These are phyloP conservation scores for Corydoras sp. DNA, from an alignment of 2,113 vertebrate genomes.

Conservation along the genomic window DNA sequence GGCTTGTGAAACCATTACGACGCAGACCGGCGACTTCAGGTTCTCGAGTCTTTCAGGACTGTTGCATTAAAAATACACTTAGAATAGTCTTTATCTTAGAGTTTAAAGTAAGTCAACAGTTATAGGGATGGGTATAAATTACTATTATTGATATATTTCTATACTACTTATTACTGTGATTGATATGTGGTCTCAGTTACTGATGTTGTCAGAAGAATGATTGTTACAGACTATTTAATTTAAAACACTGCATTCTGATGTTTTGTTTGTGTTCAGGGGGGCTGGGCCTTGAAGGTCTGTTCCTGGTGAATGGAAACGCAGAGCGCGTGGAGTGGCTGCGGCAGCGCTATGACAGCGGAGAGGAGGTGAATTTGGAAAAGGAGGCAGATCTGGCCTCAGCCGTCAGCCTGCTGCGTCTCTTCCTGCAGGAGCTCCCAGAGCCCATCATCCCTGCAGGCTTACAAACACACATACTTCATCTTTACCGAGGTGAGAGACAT, in stretches of 20 bases:
- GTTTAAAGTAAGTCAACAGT: too few species aligned
- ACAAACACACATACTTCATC: slow-evolving; percentile 85
- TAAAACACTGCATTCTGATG: not conserved
- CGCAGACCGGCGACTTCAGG: not conserved
- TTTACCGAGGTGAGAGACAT: slow-evolving; percentile 80
- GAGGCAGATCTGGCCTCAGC: slow-evolving; percentile 94
- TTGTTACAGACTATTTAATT: not conserved
- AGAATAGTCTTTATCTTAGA: too few species aligned
- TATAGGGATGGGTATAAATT: too few species aligned
- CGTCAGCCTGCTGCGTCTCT: slow-evolving; percentile 93
- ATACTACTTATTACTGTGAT: too few species aligned
- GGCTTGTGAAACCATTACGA: not conserved
- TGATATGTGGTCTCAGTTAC: too few species aligned
- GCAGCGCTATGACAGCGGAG: slow-evolving; percentile 87
- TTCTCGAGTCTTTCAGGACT: not conserved
- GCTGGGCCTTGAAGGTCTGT: slow-evolving; percentile 93
- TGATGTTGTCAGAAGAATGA: too few species aligned
- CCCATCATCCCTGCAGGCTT: slow-evolving; percentile 85
- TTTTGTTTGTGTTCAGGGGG: slow-evolving; percentile 63
- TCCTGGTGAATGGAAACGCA: slow-evolving; percentile 94
- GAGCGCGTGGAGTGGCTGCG: slow-evolving; percentile 96
- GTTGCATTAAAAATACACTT: too few species aligned
- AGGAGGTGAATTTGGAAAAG: slow-evolving; percentile 93
- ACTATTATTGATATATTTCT: too few species aligned
- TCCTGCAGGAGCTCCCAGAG: slow-evolving; percentile 96